phyloP scores from a whole-genome alignment of 2,797 vertebrate genomes.

The Ctenopoma multispine region DNA sequence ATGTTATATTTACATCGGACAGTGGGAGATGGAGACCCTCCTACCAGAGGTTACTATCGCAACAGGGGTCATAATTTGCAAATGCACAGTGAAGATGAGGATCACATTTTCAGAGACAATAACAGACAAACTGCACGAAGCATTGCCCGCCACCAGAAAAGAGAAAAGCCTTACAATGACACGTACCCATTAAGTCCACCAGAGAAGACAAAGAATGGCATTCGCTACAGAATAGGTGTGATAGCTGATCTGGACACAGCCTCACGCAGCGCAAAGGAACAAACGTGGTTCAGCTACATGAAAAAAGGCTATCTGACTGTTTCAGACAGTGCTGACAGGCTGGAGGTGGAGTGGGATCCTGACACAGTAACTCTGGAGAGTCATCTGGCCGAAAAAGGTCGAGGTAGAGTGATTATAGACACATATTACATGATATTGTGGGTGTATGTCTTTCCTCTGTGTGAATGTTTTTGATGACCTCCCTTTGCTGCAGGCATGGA shows the following conservation, averaged over 20 bases:
- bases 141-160: slow-evolving; percentile 39
- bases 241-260: slow-evolving; percentile 94
- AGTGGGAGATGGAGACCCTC: slow-evolving; percentile 38
- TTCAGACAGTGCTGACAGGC: slow-evolving; percentile 83
- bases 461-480: slow-evolving; percentile 17
- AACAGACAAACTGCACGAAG: slow-evolving; percentile 30
- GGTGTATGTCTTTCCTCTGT: background rate
- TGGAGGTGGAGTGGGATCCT: slow-evolving; percentile 91
- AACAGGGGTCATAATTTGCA: slow-evolving; percentile 42
- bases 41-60: slow-evolving; percentile 30
- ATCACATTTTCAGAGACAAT: slow-evolving; percentile 8
- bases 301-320: slow-evolving; percentile 91
- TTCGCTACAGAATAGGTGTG: slow-evolving; percentile 91
- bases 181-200: slow-evolving; percentile 92
- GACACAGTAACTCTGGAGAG: slow-evolving; percentile 86
- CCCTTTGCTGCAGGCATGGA: slow-evolving; percentile 88
- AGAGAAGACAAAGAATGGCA: slow-evolving; percentile 83
- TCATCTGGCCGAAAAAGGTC: slow-evolving; percentile 93
- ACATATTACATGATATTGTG: fast-evolving
- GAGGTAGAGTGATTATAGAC: slow-evolving; percentile 75
- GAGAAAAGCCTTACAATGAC: slow-evolving; percentile 88
- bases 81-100: slow-evolving; percentile 9
- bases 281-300: slow-evolving; percentile 97
- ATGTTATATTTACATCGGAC: slow-evolving; percentile 86
- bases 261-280: slow-evolving; percentile 84